Conservation (phyloP, 2,888 invertebrate genomes). For the Leucozona laternaria region DNA sequence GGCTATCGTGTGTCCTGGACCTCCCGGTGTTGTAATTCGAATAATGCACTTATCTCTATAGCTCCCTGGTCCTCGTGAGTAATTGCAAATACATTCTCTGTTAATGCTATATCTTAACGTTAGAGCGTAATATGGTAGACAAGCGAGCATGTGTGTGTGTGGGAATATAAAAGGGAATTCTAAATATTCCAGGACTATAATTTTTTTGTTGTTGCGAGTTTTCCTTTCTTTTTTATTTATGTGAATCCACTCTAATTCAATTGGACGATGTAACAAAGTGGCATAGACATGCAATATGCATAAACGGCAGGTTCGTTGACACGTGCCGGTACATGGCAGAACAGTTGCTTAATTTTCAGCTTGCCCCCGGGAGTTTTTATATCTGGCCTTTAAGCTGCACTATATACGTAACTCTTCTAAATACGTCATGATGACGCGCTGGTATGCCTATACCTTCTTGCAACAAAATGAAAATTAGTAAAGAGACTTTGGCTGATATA, state of each 20-base stretch:
- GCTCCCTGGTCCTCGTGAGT: constrained; percentile 58
- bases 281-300: constrained; percentile 59
- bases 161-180: constrained; percentile 50
- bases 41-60: constrained; percentile 67
- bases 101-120: constrained; percentile 52
- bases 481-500: constrained; percentile 37
- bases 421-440: background rate
- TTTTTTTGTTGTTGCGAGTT: constrained; percentile 37
- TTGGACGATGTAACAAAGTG: constrained; percentile 72
- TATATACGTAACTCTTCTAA: background rate
- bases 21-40: constrained; percentile 67
- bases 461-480: constrained; percentile 51
- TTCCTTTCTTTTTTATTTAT: constrained; percentile 16
- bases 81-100: constrained; percentile 67
- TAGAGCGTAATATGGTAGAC: background rate
- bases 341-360: constrained; percentile 69
- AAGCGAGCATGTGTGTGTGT: background rate
- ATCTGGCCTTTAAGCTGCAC: constrained; percentile 41
- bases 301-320: constrained; percentile 68
- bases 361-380: constrained; percentile 46
- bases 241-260: constrained; percentile 73
- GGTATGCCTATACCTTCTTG: background rate
- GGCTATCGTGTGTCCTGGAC: constrained; percentile 23
- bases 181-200: constrained; percentile 29
- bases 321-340: constrained; percentile 61